Conservation (phyloP, 2,113 vertebrate species). For the Thymallus thymallus region DNA sequence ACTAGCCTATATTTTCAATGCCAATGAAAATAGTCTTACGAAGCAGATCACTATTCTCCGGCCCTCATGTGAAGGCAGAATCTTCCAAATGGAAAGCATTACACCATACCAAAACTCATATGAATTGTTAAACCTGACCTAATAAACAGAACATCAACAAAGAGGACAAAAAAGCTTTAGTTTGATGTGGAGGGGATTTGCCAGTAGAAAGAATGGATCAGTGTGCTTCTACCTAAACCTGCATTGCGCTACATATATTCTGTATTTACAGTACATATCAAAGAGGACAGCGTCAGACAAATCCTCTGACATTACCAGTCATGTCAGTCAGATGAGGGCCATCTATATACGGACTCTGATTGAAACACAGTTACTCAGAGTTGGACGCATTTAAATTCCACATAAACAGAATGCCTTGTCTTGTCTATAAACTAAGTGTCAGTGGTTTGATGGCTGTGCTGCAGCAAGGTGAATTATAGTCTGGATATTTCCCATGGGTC, state of each 20-base stretch:
- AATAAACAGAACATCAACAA: too few relatives aligned
- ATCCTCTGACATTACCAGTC: neutral
- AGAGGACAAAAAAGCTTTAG: too few relatives aligned
- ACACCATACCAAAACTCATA: neutral
- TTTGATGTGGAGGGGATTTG: neutral
- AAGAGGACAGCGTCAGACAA: neutral
- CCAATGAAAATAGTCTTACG: neutral
- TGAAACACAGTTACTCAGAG: neutral
- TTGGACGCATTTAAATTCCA: neutral
- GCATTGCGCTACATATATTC: neutral
- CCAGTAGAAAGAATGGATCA: neutral
- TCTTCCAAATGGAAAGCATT: too few relatives aligned
- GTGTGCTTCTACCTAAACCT: neutral
- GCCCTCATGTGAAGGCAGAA: too few relatives aligned
- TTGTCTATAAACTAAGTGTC: slow-evolving; percentile 12
- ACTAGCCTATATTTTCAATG: neutral
- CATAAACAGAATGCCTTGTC: slow-evolving; percentile 2
- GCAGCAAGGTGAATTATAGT: neutral
- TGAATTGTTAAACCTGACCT: neutral
- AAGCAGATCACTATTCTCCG: neutral
- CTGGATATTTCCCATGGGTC: neutral
- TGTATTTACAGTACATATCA: neutral
- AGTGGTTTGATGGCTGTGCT: slow-evolving; percentile 17
- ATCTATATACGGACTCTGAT: neutral
- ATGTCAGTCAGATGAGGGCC: neutral